Conservation (phyloP, 2,113 vertebrate genomes). For the Oxyruncus cristatus region DNA sequence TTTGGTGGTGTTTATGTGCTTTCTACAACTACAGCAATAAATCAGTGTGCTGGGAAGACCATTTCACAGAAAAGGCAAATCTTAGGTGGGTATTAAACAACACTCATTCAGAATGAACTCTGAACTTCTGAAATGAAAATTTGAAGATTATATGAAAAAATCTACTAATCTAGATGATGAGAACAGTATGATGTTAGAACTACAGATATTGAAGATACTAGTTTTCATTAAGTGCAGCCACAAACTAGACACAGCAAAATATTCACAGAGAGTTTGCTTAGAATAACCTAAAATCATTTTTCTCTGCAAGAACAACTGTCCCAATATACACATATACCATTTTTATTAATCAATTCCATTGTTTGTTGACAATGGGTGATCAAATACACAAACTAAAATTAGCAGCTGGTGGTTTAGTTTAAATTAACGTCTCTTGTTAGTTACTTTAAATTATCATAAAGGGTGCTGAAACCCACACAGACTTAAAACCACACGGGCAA, state of each 20-base stretch:
- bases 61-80: neutral
- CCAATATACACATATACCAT: neutral
- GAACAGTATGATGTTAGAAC: neutral
- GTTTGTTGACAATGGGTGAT: neutral
- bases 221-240: neutral
- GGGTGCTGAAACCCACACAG: neutral
- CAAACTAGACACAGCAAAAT: neutral
- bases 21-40: constrained; percentile 12
- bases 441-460: neutral
- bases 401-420: neutral
- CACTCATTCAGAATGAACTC: neutral
- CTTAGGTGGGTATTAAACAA: neutral
- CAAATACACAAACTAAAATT: neutral
- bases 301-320: neutral
- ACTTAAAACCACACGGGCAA: neutral
- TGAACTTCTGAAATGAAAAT: constrained; percentile 1
- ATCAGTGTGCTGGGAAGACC: neutral
- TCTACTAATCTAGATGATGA: neutral
- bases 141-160: neutral
- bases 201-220: neutral
- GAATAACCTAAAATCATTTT: neutral
- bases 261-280: neutral
- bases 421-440: neutral
- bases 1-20: constrained; percentile 30
- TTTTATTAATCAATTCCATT: neutral